phyloP scores from a whole-genome alignment of 37 sponge, comb jelly and placozoan genomes.

The Lycopodina hypogea region DNA sequence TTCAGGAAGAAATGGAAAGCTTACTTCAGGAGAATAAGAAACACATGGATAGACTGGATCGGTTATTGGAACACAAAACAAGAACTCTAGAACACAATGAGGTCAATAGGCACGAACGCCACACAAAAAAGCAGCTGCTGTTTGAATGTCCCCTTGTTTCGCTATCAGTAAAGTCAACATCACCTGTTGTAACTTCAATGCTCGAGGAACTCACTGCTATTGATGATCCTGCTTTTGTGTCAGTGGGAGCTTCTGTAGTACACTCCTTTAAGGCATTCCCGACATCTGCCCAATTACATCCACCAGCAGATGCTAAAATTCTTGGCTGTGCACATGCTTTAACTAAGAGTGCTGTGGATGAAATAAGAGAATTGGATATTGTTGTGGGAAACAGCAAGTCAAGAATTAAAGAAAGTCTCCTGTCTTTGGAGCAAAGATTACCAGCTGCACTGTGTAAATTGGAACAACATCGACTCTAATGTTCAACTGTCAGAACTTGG shows the following conservation, averaged over 20 bases:
- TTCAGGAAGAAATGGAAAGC: constrained; percentile 6
- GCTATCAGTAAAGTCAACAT: not conserved
- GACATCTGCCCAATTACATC: constrained; percentile 12
- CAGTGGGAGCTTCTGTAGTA: not conserved
- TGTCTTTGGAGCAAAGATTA: not conserved
- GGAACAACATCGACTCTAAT: not conserved
- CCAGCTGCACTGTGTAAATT: constrained; percentile 18
- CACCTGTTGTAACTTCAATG: not conserved
- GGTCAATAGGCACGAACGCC: not conserved
- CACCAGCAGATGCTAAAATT: not conserved
- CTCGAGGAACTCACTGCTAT: not conserved
- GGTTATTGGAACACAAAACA: constrained; percentile 6
- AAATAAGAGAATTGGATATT: not conserved
- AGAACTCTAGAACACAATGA: not conserved
- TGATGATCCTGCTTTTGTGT: constrained; percentile 2
- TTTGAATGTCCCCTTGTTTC: constrained; percentile 1
- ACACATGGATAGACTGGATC: constrained; percentile 16
- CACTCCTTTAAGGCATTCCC: not conserved
- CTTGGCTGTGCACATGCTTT: not conserved
- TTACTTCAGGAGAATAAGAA: constrained; percentile 15
- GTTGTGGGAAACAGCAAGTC: not conserved
- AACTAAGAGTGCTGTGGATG: not conserved
- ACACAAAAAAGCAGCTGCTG: not conserved
- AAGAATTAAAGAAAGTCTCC: not conserved
- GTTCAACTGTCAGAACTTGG: too few relatives aligned